These are phyloP conservation scores for Chaetoderma sp. DNA, from an alignment of 2,888 invertebrate genomes.

Conservation along the genomic window DNA sequence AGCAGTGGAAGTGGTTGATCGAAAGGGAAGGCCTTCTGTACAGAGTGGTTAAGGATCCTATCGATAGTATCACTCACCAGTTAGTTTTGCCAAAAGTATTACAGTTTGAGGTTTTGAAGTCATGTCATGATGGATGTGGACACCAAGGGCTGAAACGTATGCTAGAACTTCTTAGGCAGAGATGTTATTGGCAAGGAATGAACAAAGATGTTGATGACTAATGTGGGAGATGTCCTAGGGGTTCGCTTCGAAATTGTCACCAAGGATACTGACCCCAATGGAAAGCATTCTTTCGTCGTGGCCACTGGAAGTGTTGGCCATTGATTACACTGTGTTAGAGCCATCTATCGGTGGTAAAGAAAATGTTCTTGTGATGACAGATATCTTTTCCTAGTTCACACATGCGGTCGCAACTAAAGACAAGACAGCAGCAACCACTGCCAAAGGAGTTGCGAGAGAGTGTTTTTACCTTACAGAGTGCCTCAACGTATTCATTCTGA, in stretches of 20 bases:
- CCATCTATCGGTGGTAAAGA: conserved; percentile 18
- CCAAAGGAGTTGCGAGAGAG: conserved; percentile 14
- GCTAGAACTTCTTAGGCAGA: not conserved
- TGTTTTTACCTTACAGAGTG: conserved; percentile 29
- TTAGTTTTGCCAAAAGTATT: conserved; percentile 11
- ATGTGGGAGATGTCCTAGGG: conserved; percentile 11
- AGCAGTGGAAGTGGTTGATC: not conserved
- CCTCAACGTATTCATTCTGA: conserved; percentile 23
- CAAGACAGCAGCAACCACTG: conserved; percentile 28
- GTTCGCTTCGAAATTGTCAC: conserved; percentile 14
- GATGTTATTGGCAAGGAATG: conserved; percentile 25
- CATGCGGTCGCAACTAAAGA: conserved; percentile 29
- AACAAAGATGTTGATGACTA: conserved; percentile 16
- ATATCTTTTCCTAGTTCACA: conserved; percentile 30
- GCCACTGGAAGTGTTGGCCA: conserved; percentile 27
- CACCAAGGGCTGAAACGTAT: conserved; percentile 27
- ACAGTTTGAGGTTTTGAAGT: conserved; percentile 3
- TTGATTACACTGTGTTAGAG: conserved; percentile 32
- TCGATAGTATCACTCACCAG: conserved; percentile 6
- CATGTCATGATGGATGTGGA: conserved; percentile 23
- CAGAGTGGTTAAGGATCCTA: not conserved
- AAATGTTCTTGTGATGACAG: conserved; percentile 31
- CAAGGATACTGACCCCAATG: conserved; percentile 5
- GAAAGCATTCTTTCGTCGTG: conserved; percentile 13
- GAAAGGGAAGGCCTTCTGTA: conserved; percentile 17